Evolutionary conservation across 1,140 invertebrate genomes (phyloP).

Genomic region (Drosophila melanica): DNA sequence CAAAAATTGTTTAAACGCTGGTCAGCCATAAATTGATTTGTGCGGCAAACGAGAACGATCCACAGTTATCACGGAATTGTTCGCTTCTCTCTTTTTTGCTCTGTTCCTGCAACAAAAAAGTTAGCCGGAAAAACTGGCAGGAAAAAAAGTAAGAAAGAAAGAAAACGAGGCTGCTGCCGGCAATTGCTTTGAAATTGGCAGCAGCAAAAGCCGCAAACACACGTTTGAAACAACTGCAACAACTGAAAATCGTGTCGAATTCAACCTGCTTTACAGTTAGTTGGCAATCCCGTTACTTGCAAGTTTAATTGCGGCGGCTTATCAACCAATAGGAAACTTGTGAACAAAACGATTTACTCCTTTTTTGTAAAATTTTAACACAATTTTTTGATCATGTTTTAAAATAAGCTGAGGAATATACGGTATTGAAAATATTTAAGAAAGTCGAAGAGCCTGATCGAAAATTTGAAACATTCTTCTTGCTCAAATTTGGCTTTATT

Average conservation of each 20-base stretch:
- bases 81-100: neutral
- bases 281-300: neutral
- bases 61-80: conserved; percentile 28
- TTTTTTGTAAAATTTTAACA: no score
- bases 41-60: conserved; percentile 40
- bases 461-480: no score
- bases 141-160: conserved; percentile 25
- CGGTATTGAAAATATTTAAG: no score
- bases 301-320: conserved; percentile 13
- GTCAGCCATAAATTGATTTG: conserved; percentile 79
- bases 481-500: no score
- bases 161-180: conserved; percentile 32
- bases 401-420: no score
- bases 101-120: conserved; percentile 17
- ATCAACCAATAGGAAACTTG: neutral
- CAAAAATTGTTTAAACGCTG: conserved; percentile 75
- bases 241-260: conserved; percentile 6
- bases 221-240: conserved; percentile 3
- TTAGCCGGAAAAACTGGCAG: conserved; percentile 29
- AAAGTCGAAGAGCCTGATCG: no score
- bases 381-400: no score
- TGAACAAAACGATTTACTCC: no score
- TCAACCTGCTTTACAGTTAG: neutral
- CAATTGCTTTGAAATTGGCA: conserved; percentile 56
- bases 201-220: conserved; percentile 21